Evolutionary conservation across 2,888 invertebrate species (phyloP).

Genomic region (Seira sanloemensis): DNA sequence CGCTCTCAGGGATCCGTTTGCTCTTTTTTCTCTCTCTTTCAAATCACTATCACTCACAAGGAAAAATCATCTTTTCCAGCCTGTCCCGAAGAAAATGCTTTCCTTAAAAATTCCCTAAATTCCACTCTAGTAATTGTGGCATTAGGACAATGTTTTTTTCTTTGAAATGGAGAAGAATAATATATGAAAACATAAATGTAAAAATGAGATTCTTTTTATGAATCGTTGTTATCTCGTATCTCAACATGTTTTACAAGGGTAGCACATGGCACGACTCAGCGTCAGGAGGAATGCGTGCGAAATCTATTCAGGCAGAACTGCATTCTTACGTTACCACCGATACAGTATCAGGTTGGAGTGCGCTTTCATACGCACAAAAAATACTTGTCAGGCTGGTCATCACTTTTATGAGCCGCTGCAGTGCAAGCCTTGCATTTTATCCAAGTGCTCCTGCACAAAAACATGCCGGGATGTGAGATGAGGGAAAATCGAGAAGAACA

Average conservation of each 20-base stretch:
- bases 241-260: conserved; percentile 10
- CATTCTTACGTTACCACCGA: conserved; percentile 19
- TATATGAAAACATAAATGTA: background rate
- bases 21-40: background rate
- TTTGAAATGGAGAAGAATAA: background rate
- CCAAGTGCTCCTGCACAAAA: too few species aligned
- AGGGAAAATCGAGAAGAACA: too few species aligned
- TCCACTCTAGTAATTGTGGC: too few species aligned
- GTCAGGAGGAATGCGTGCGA: conserved; percentile 38
- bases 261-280: conserved; percentile 24
- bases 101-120: background rate
- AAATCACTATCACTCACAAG: background rate
- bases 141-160: conserved; percentile 38
- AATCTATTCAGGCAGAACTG: conserved; percentile 17
- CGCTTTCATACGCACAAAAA: conserved; percentile 17
- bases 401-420: conserved; percentile 22
- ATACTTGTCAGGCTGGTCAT: conserved; percentile 58
- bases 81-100: background rate
- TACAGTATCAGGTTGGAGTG: conserved; percentile 7
- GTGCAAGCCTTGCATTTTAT: too few species aligned
- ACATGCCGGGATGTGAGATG: too few species aligned
- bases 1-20: background rate
- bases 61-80: background rate
- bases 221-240: conserved; percentile 1
- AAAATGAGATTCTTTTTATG: background rate